Base-by-base conservation (phyloP, 2,888 invertebrate species). In the Aethes cnicana region DNA sequence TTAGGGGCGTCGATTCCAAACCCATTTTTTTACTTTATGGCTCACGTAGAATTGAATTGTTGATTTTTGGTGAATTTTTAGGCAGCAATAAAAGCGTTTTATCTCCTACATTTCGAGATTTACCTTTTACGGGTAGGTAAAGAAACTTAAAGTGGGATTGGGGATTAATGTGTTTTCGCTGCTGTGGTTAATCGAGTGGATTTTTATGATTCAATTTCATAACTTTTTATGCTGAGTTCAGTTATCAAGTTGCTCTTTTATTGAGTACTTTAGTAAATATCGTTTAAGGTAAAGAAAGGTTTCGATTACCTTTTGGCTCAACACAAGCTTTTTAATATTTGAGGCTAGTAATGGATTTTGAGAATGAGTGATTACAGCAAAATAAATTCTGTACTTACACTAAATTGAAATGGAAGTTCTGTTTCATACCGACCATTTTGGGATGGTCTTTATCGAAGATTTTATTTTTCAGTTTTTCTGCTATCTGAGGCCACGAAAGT, bases 11-110 rank as follows among this genome's bases (percentile, higher is more conserved):
- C 60, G 62, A 71, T 72, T 67, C 64, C 64, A 69, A 72, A 77
- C 73, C 75, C 75, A 78, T 80, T 79, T 77, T 74, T 72, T 69
- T 68, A 72, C 68, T 78, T 82, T 82, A 81, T 74, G 77, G 70
- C 73, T 72, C 72, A 65, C 70, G 68, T 75, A 74, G 72, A 79
- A 80, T 79, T 74, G 79, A 80, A 79, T 78, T 82, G 79, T 82
- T 77, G 80, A 80, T 79, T 81, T 80, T 81, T 74, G 80, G 72
- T 66, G 74, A 76, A 80, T 80, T 81, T 79, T 71, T 74, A 79
- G 74, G 67, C 73, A 74, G 74, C 69, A 69, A 79, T 82, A 78
- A 80, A 79, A 30, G 72, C 67, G 68, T 75, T 81, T 79, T 79
- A 78, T 78, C 63, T 39, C 37, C 41, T 56, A 54, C 30, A 54